Conservation (phyloP, 2,797 vertebrate genomes). For the Melanotaenia pygmaea region DNA sequence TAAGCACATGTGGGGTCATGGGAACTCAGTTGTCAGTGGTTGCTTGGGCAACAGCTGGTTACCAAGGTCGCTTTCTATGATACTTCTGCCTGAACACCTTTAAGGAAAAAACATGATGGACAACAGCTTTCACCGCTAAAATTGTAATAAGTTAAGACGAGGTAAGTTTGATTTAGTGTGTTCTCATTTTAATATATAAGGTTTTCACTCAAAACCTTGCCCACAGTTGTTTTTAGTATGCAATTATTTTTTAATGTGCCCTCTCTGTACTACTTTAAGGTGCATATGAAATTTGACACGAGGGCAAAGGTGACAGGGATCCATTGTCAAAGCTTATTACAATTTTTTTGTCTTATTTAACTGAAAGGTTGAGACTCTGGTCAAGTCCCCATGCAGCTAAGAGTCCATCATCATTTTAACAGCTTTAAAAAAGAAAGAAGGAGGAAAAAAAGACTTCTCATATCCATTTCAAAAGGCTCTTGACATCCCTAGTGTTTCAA, state of each 20-base stretch:
- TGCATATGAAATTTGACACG: conserved; percentile 15
- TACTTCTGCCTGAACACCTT: not conserved
- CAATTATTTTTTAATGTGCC: conserved; percentile 4
- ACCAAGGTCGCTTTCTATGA: conserved; percentile 16
- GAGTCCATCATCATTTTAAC: conserved; percentile 52
- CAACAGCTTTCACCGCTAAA: not conserved
- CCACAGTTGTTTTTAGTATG: not conserved
- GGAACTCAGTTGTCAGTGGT: too few species aligned
- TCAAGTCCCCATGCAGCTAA: conserved; percentile 2
- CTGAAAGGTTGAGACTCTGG: conserved; percentile 26
- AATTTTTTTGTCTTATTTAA: conserved; percentile 37
- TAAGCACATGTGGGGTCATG: too few species aligned
- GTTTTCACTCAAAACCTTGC: not conserved
- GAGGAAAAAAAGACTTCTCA: conserved; percentile 8
- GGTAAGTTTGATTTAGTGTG: not conserved
- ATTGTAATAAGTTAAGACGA: not conserved
- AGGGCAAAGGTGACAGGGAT: conserved; percentile 19
- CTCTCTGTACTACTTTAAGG: conserved; percentile 1
- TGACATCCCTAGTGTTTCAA: conserved; percentile 17
- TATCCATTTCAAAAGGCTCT: conserved; percentile 33
- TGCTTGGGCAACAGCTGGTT: not conserved
- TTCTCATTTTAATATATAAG: conserved; percentile 4
- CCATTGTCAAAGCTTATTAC: conserved; percentile 15
- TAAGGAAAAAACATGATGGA: not conserved
- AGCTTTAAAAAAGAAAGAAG: conserved; percentile 19